These are phyloP conservation scores for Artemisiospiza belli DNA, from an alignment of 2,113 vertebrate species.

Conservation along the genomic window DNA sequence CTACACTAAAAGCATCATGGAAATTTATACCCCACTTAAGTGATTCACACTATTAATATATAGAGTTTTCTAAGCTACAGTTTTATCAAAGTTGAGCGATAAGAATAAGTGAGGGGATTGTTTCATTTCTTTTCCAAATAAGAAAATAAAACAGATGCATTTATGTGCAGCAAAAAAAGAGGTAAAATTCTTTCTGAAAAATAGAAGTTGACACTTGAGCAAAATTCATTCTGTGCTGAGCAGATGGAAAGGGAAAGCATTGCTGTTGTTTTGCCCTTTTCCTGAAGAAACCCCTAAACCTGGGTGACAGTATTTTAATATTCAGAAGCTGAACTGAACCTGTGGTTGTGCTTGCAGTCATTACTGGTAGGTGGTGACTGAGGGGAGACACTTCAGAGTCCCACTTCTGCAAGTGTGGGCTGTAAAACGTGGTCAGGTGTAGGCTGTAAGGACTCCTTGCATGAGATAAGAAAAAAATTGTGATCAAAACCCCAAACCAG, in stretches of 20 bases:
- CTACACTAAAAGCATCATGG: constrained; percentile 57
- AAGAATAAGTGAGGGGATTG: background rate
- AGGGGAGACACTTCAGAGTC: background rate
- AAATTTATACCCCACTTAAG: constrained; percentile 60
- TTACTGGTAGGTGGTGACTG: background rate
- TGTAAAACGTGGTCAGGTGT: background rate
- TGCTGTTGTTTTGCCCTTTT: background rate
- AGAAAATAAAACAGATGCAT: background rate
- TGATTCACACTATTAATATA: constrained; percentile 69
- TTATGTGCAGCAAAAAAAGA: background rate
- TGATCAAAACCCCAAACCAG: background rate
- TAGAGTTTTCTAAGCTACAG: constrained; percentile 12
- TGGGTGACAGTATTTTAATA: background rate
- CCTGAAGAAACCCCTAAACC: background rate
- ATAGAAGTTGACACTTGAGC: background rate
- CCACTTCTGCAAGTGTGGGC: background rate
- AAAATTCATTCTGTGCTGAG: background rate
- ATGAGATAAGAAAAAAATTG: background rate
- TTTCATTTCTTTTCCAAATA: background rate
- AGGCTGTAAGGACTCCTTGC: background rate
- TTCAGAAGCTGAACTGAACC: background rate
- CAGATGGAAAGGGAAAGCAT: background rate
- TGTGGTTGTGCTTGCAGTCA: background rate
- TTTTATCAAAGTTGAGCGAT: background rate
- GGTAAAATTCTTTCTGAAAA: background rate